Evolutionary conservation across 2,113 vertebrate species (phyloP).

Genomic region (Atractosteus spatula): DNA sequence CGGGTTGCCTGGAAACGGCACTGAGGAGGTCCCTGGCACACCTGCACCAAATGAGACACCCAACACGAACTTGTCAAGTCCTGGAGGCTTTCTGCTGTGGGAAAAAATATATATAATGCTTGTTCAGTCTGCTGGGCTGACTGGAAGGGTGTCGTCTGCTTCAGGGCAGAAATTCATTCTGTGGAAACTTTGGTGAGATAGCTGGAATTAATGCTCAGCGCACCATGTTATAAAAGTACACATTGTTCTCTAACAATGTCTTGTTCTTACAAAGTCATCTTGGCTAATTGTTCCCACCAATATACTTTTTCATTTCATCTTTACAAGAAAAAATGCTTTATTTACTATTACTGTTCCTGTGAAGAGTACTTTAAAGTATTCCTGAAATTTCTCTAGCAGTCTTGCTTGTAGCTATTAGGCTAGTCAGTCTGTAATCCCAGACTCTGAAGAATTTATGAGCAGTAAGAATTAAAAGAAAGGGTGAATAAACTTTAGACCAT

Average conservation of each 20-base stretch:
- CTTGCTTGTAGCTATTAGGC: not conserved
- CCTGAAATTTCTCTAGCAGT: not conserved
- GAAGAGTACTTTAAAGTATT: not conserved
- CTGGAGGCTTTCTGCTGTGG: conserved; percentile 40
- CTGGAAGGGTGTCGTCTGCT: not conserved
- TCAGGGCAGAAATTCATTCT: not conserved
- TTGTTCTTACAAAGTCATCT: too few relatives aligned
- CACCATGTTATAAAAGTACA: not conserved
- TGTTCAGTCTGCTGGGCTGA: not conserved
- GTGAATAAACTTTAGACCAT: not conserved
- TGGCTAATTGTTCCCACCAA: too few relatives aligned
- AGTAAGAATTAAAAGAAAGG: not conserved
- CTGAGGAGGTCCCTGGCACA: conserved; percentile 63
- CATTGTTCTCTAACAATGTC: not conserved
- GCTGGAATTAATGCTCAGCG: not conserved
- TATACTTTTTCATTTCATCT: too few relatives aligned
- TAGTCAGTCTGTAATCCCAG: not conserved
- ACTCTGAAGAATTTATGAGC: conserved; percentile 3
- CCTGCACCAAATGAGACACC: conserved; percentile 62
- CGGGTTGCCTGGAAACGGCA: conserved; percentile 72
- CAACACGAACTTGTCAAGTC: conserved; percentile 43
- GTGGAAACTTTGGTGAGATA: conserved; percentile 1
- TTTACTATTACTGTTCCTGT: not conserved
- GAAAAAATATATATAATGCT: conserved; percentile 3
- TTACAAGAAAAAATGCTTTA: not conserved